phyloP scores from a whole-genome alignment of 2,797 vertebrate species.

The Cyprinella venusta region DNA sequence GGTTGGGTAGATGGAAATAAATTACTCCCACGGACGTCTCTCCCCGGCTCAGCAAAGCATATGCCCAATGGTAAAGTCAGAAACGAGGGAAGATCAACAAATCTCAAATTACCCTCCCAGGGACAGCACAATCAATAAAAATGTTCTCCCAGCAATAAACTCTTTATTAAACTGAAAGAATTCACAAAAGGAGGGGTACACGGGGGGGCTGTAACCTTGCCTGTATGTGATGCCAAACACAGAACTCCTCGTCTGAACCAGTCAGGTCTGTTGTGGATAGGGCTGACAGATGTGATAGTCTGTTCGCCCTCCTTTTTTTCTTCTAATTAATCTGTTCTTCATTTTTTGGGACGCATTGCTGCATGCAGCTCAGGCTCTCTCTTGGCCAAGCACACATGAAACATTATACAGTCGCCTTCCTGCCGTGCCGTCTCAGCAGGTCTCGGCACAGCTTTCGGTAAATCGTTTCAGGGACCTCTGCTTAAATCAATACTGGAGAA shows the following conservation, averaged over 20 bases:
- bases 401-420: conserved; percentile 67
- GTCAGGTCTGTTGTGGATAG: conserved; percentile 50
- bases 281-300: conserved; percentile 66
- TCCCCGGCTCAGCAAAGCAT: conserved; percentile 51
- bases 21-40: conserved; percentile 35
- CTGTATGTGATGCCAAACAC: conserved; percentile 58
- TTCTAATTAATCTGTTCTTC: conserved; percentile 70
- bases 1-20: conserved; percentile 37
- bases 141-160: conserved; percentile 70
- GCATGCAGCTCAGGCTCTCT: conserved; percentile 57
- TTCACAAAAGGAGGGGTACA: conserved; percentile 64
- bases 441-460: conserved; percentile 63
- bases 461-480: conserved; percentile 67
- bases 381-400: conserved; percentile 63
- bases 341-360: conserved; percentile 60
- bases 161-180: conserved; percentile 69
- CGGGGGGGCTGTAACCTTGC: conserved; percentile 52
- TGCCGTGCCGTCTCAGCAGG: conserved; percentile 67
- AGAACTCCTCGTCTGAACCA: conserved; percentile 28
- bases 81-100: conserved; percentile 66
- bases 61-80: conserved; percentile 68
- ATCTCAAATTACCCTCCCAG: conserved; percentile 63
- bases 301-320: conserved; percentile 11
- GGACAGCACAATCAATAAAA: conserved; percentile 68
- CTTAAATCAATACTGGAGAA: conserved; percentile 70